These are phyloP conservation scores for Brotula barbata DNA, from an alignment of 2,797 vertebrate genomes.

Conservation along the genomic window DNA sequence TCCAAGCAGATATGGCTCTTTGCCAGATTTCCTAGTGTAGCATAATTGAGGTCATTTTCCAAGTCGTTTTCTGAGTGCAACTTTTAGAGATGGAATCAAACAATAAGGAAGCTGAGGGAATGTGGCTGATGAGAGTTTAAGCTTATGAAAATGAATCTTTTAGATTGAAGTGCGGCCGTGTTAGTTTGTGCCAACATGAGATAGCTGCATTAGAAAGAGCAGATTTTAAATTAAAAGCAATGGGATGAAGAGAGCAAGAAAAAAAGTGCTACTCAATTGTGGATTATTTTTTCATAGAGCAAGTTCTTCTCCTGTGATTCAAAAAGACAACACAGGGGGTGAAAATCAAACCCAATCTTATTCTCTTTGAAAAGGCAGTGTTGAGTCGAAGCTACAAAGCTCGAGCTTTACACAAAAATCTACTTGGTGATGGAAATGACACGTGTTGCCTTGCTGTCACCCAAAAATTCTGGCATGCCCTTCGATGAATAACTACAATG, in stretches of 20 bases:
- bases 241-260: constrained; percentile 41
- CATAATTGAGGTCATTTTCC: constrained; percentile 76
- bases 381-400: constrained; percentile 5
- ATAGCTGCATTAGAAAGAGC: constrained; percentile 8
- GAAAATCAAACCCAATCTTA: constrained; percentile 37
- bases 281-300: constrained; percentile 24
- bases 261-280: constrained; percentile 3
- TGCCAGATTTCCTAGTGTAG: constrained; percentile 63
- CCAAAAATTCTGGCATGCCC: constrained; percentile 1
- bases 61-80: constrained; percentile 65
- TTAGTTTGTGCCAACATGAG: background rate
- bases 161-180: constrained; percentile 42
- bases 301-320: constrained; percentile 41
- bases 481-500: no score
- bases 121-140: constrained; percentile 46
- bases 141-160: constrained; percentile 60
- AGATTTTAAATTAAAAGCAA: constrained; percentile 33
- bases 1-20: constrained; percentile 67
- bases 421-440: constrained; percentile 8
- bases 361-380: constrained; percentile 28
- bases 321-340: constrained; percentile 26
- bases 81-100: constrained; percentile 64
- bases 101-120: constrained; percentile 49
- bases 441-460: constrained; percentile 4
- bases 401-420: constrained; percentile 15